These are phyloP conservation scores for Ditula angustiorana DNA, from an alignment of 2,888 invertebrate species.

Conservation along the genomic window DNA sequence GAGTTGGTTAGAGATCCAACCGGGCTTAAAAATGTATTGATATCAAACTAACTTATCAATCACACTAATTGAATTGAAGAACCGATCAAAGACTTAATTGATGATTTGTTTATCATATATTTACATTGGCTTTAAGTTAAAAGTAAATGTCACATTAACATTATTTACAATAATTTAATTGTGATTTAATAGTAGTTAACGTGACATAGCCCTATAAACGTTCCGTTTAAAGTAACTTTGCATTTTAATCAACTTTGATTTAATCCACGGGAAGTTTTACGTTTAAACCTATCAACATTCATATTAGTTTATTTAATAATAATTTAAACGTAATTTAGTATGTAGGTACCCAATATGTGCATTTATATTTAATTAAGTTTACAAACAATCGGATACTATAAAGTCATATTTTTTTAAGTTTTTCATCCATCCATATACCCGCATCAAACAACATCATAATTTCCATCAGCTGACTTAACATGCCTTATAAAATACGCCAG, in stretches of 20 bases:
- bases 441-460: no score
- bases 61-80: background rate
- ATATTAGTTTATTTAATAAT: no score
- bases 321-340: no score
- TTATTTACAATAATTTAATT: background rate
- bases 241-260: background rate
- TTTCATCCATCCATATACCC: no score
- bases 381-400: no score
- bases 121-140: background rate
- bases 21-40: no score
- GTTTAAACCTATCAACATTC: no score
- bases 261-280: no score
- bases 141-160: background rate
- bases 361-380: no score
- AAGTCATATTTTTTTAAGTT: no score
- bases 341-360: no score
- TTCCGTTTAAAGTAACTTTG: background rate
- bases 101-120: background rate
- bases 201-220: background rate
- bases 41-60: background rate
- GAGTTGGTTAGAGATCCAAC: no score
- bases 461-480: slow-evolving; percentile 34
- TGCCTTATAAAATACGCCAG: slow-evolving; percentile 24
- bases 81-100: background rate
- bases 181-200: background rate